Base-by-base conservation (phyloP, 2,888 invertebrate genomes). In the Meta bourneti region DNA sequence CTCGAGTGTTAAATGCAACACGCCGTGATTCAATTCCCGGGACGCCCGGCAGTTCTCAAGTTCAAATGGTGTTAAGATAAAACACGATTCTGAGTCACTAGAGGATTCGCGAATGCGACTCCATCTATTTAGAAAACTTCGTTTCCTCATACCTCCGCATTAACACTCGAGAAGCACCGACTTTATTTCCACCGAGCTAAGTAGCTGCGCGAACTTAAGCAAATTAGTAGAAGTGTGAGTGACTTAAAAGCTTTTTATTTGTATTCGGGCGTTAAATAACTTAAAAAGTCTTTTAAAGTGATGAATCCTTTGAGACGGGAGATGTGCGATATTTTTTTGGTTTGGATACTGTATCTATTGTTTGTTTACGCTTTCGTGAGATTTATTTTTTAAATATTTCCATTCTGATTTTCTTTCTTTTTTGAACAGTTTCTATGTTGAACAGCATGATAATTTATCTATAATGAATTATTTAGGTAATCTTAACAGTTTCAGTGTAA, bases 181-280 rank as follows among this genome's bases (percentile, higher is more conserved):
- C 34, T 74, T 74, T 34, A 34, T 34, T 34, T 34, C 34, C 34
- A 34, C 1, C 34, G 34, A 49, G 78, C 49, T 86, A 86, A 86
- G 86, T 86, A 86, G 70, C 69, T 86, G 69, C 75, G n/a, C 54
- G 69, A 16, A 78, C 86, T 86, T 86, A 77, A 86, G 70, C 70
- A 77, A 86, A 86, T 86, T 86, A 86, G 78, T 51, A 54, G 20
- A 77, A 34, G 86, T 86, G 86, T 86, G 78, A 86, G 78, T 70
- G 48, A 69, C 86, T 86, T 86, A 86, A 86, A 86, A 86, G 86
- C 86, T 69, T 86, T 86, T 86, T 86, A 86, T 86, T 86, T 70
- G 77, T 78, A 4, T 61, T 61, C 13, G 11, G 61, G 5, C 61
- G 61, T 61, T 9, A 16, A 34, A 16, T 16, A 61, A 61, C 61